phyloP scores from a whole-genome alignment of 1,140 invertebrate species.

The Bombus picipes region DNA sequence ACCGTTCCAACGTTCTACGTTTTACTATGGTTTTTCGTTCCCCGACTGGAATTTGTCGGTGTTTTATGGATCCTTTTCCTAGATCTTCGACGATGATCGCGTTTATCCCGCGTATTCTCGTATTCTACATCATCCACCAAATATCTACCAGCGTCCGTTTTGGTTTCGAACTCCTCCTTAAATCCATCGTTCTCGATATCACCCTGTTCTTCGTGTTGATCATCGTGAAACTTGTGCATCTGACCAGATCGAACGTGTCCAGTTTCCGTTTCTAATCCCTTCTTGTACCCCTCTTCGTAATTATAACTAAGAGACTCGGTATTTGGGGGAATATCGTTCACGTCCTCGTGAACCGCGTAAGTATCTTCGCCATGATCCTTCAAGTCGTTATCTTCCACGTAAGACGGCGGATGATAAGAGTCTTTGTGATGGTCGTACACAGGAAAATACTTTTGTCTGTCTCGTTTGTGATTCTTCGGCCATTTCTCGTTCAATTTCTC shows the following conservation, averaged over 20 bases:
- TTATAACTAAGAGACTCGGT: constrained; percentile 66
- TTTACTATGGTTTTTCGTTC: not conserved
- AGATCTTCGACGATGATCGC: constrained; percentile 53
- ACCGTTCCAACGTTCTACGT: not conserved
- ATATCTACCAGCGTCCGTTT: constrained; percentile 55
- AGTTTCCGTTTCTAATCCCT: constrained; percentile 60
- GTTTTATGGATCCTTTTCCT: not conserved
- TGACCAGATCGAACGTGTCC: constrained; percentile 73
- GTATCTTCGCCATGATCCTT: not conserved
- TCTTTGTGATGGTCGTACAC: not conserved
- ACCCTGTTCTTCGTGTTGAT: constrained; percentile 74
- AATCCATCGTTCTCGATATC: constrained; percentile 79
- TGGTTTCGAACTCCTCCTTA: constrained; percentile 77
- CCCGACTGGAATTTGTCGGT: not conserved
- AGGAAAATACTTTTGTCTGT: not conserved
- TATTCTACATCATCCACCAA: constrained; percentile 59
- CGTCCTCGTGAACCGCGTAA: constrained; percentile 71
- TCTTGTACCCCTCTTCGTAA: constrained; percentile 71
- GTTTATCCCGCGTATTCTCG: constrained; percentile 57
- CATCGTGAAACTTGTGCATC: constrained; percentile 72
- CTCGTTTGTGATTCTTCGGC: not conserved
- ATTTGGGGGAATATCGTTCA: constrained; percentile 70
- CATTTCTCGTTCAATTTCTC: not conserved
- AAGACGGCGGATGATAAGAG: constrained; percentile 25
- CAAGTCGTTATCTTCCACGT: constrained; percentile 31